Conservation (phyloP, 2,113 vertebrate species). For the Paraplagusia blochii region DNA sequence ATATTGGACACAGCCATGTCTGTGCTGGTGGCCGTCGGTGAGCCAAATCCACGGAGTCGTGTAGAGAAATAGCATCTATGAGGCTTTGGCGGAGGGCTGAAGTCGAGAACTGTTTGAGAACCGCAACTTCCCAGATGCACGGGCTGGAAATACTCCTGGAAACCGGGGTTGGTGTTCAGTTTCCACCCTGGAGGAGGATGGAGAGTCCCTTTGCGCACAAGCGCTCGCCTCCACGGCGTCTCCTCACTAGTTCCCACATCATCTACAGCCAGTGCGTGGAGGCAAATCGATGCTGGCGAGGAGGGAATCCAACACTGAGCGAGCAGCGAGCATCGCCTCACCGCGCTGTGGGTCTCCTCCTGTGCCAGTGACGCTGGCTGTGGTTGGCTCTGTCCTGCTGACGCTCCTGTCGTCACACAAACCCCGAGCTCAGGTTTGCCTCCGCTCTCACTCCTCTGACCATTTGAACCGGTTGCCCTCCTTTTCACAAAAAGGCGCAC, state of each 20-base stretch:
- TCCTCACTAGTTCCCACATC: constrained; percentile 6
- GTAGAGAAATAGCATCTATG: constrained; percentile 64
- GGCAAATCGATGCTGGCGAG: neutral
- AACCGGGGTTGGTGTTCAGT: constrained; percentile 32
- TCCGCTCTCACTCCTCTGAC: constrained; percentile 37
- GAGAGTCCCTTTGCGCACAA: constrained; percentile 58
- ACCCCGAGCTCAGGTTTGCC: constrained; percentile 36
- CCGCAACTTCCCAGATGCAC: constrained; percentile 49
- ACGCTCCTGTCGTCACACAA: constrained; percentile 65
- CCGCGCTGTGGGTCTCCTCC: constrained; percentile 43
- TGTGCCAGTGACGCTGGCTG: constrained; percentile 61
- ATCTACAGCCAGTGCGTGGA: neutral
- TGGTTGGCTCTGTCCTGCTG: constrained; percentile 63
- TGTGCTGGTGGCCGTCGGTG: constrained; percentile 50
- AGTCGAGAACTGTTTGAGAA: constrained; percentile 33
- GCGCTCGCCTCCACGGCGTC: constrained; percentile 33
- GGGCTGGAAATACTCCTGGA: constrained; percentile 26
- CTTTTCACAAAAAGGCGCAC: constrained; percentile 1
- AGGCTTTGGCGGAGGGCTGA: constrained; percentile 37
- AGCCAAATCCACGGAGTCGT: constrained; percentile 57
- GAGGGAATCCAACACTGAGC: constrained; percentile 27
- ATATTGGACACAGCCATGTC: constrained; percentile 81
- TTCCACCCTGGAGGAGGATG: constrained; percentile 39
- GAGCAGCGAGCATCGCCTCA: constrained; percentile 43
- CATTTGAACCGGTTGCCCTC: constrained; percentile 40